phyloP scores from a whole-genome alignment of 2,797 vertebrate genomes.

The Mus caroli region DNA sequence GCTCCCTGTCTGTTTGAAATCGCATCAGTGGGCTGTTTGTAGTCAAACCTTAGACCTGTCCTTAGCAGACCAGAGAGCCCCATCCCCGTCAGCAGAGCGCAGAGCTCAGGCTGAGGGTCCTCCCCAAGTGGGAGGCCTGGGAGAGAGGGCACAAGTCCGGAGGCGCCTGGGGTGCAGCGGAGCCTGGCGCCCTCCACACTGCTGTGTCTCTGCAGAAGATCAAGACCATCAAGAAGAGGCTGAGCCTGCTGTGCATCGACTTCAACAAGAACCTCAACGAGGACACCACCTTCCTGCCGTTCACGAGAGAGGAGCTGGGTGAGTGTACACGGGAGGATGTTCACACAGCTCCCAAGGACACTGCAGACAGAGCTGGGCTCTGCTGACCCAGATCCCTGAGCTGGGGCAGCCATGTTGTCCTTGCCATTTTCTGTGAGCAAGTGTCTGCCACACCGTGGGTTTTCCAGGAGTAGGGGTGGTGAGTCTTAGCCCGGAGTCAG shows the following conservation, averaged over 20 bases:
- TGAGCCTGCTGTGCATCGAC: conserved; percentile 96
- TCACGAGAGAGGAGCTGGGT: conserved; percentile 95
- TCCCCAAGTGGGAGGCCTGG: background rate
- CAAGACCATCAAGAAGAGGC: conserved; percentile 96
- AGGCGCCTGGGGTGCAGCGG: background rate
- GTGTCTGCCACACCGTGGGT: background rate
- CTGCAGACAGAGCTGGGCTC: background rate
- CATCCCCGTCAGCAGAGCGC: fast-evolving
- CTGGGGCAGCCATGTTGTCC: background rate
- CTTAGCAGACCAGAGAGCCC: background rate
- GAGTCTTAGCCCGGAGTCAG: background rate
- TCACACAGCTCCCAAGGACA: background rate
- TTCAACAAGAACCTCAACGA: conserved; percentile 99
- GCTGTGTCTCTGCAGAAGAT: conserved; percentile 91
- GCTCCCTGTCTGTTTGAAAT: background rate
- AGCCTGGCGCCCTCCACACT: background rate
- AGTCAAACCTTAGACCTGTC: background rate
- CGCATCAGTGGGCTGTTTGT: background rate
- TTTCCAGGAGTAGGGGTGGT: background rate
- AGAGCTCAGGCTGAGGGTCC: background rate
- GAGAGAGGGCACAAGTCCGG: background rate
- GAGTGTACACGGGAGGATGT: conserved; percentile 7
- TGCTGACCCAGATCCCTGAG: background rate
- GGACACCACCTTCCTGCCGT: conserved; percentile 94
- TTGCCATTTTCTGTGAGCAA: background rate